Conservation (phyloP, 37 sponge, comb jelly and placozoan species). For the Theonella swinhoei region DNA sequence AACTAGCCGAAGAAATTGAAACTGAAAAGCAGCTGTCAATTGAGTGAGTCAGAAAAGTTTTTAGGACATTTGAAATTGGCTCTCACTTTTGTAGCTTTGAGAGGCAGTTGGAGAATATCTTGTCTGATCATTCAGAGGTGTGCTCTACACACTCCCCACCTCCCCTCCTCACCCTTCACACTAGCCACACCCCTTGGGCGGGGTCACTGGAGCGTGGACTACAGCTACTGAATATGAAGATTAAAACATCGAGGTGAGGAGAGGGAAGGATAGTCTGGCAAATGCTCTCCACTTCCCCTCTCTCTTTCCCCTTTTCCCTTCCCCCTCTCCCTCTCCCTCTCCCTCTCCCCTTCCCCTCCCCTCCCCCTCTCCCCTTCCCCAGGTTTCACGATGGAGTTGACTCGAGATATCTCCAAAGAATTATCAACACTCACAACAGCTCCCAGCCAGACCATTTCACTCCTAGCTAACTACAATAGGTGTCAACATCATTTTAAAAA, state of each 20-base stretch:
- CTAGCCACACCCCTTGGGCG: neutral
- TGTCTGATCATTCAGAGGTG: constrained; percentile 5
- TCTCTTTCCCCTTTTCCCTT: neutral
- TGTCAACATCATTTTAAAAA: too few relatives aligned
- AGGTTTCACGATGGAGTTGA: too few relatives aligned
- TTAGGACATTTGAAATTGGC: too few relatives aligned
- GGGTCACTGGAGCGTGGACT: constrained; percentile 1
- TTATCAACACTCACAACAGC: too few relatives aligned
- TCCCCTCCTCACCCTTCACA: neutral
- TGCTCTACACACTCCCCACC: too few relatives aligned
- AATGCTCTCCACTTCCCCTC: too few relatives aligned
- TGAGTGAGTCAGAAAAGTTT: neutral
- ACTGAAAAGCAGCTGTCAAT: neutral
- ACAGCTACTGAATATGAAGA: neutral
- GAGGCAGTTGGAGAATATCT: constrained; percentile 14
- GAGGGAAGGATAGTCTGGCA: neutral
- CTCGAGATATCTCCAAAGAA: too few relatives aligned
- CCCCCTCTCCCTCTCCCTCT: neutral
- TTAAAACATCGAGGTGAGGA: constrained; percentile 8
- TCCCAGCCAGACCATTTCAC: too few relatives aligned
- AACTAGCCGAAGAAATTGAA: neutral
- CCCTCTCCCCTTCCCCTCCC: neutral
- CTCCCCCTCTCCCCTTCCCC: neutral
- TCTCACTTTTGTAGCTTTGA: constrained; percentile 45
- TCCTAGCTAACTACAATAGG: too few relatives aligned